Base-by-base conservation (phyloP, 2,888 invertebrate genomes). In the Alcis repandata region DNA sequence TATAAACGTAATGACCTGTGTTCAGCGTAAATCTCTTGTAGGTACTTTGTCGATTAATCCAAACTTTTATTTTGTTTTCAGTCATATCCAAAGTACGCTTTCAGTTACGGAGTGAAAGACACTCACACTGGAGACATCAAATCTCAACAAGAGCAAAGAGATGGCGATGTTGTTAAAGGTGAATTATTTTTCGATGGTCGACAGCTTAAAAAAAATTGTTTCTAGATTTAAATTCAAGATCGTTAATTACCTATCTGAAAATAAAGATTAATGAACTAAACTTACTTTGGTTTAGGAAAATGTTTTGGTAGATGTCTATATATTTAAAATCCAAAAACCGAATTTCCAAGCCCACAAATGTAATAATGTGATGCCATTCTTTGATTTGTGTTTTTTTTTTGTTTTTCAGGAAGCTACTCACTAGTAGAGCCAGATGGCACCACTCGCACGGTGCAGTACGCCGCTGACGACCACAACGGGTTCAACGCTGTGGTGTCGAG, bases 111-210 rank as follows among this genome's bases (percentile, higher is more conserved):
- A 63, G 96, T 95, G 27, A 27, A 95, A 95, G 96, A 96, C 76
- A 95, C 95, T 4, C 95, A 96, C 75, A 96, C 96, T 9, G 96
- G 96, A n/a, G 96, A 96, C 79, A 94, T 96, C 60, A 96, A 96
- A 82, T 95, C 95, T 32, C 96, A 96, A 77, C 94, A 95, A 49
- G 96, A 96, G 81, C 95, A 95, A 77, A 94, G 95, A 72, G 95
- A 95, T 80, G 96, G 96, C 4, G 95, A 96, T 81, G 95, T 95
- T 11, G 96, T 96, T 20, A 95, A 95, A 92, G 96, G 96, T 83
- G n/a, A 73, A 67, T 59, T 40, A 40, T 40, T n/a, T 40, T 2
- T 40, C 15, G 27, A n/a, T n/a, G n/a, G n/a, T n/a, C n/a, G n/a
- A n/a, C n/a, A n/a, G n/a, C n/a, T n/a, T n/a, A n/a, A n/a, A n/a